phyloP scores from a whole-genome alignment of 2,888 invertebrate species.

The Lottia scabra region DNA sequence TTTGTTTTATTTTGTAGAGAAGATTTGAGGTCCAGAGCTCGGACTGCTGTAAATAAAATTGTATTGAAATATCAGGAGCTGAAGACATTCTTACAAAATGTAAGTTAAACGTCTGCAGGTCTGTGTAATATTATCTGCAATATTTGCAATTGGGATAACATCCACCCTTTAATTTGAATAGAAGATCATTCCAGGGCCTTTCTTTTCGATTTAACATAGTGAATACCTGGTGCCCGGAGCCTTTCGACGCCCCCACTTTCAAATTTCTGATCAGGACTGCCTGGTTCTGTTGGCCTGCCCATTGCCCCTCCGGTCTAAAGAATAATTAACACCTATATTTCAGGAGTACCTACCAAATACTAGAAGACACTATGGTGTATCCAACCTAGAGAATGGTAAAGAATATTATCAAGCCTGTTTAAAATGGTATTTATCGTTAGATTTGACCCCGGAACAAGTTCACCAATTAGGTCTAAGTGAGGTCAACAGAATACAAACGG shows the following conservation, averaged over 20 bases:
- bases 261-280: too few species aligned
- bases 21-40: constrained; percentile 19
- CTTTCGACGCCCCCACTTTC: too few species aligned
- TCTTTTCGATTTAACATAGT: too few species aligned
- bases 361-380: constrained; percentile 54
- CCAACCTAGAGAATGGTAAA: constrained; percentile 52
- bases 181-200: too few species aligned
- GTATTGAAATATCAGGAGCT: constrained; percentile 24
- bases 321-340: too few species aligned
- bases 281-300: too few species aligned
- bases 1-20: constrained; percentile 12
- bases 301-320: too few species aligned
- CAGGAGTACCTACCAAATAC: constrained; percentile 51
- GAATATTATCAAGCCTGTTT: constrained; percentile 61
- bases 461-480: constrained; percentile 62
- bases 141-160: too few species aligned
- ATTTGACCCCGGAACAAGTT: constrained; percentile 58
- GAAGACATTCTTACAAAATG: constrained; percentile 28
- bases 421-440: constrained; percentile 61
- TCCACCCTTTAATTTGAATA: too few species aligned
- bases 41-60: constrained; percentile 16
- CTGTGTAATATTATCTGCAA: too few species aligned
- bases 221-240: too few species aligned
- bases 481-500: constrained; percentile 53
- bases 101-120: too few species aligned